Percentiles rank a stretch among this genome's conserved stretches.
Conservation (phyloP, 2,797 vertebrate species). For the Amphiprion clarkii region DNA sequence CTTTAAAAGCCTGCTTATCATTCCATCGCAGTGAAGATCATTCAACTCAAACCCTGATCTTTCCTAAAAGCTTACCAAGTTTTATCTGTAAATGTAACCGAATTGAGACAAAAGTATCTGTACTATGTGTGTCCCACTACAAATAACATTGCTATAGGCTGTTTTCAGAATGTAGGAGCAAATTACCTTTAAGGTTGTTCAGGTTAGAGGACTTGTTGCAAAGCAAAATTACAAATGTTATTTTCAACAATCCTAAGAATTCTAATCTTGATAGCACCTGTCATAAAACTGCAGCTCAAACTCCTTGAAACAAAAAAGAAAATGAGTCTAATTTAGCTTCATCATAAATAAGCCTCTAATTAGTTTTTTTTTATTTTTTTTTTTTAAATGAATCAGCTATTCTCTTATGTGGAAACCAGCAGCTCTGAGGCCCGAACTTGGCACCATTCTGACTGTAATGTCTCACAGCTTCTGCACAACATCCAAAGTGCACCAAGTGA, state of each 20-base stretch:
- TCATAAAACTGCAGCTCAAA: constrained; percentile 2
- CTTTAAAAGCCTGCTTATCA: neutral
- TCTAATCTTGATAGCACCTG: constrained; percentile 21
- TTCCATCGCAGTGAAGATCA: neutral
- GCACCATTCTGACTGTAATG: constrained; percentile 23
- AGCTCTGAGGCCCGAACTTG: constrained; percentile 36
- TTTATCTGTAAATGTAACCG: neutral
- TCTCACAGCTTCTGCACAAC: constrained; percentile 46
- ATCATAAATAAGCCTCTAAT: constrained; percentile 26
- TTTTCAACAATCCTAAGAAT: constrained; percentile 7
- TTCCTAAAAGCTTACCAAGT: neutral
- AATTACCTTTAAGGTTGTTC: neutral
- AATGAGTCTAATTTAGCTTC: constrained; percentile 3
- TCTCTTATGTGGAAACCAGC: constrained; percentile 37
- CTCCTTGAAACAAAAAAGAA: neutral
- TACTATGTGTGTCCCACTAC: neutral
- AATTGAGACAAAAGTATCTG: neutral
- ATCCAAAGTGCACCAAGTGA: constrained; percentile 36
- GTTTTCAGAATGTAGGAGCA: neutral
- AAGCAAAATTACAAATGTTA: constrained; percentile 11
- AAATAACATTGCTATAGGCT: neutral
- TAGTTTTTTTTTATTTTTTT: neutral
- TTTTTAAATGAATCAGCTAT: constrained; percentile 50
- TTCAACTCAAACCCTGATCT: neutral
- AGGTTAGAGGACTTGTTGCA: neutral